Percentiles rank a stretch among this genome's conserved stretches.
phyloP scores from a whole-genome alignment of 2,113 vertebrate species.

The Hippocampus abdominalis region DNA sequence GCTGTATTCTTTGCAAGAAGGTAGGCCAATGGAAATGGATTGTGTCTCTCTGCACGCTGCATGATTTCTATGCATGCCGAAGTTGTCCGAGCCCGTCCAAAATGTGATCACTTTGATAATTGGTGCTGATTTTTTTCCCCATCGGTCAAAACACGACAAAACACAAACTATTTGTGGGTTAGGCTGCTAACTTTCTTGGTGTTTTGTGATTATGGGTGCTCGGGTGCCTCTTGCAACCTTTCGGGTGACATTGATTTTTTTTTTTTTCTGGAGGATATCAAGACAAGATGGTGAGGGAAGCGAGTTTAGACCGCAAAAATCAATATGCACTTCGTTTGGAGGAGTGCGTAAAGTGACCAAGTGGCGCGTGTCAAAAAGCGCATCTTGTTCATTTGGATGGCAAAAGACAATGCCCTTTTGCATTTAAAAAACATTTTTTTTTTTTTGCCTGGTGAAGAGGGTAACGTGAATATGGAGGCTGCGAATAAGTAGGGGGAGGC shows the following conservation, averaged over 20 bases:
- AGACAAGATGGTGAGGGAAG: slow-evolving; percentile 14
- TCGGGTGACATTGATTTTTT: slow-evolving; percentile 32
- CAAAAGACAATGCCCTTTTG: slow-evolving; percentile 59
- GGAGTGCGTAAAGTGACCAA: slow-evolving; percentile 4
- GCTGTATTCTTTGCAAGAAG: slow-evolving; percentile 96
- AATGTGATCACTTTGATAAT: slow-evolving; percentile 2
- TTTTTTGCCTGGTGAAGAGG: slow-evolving; percentile 62
- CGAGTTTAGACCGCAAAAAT: slow-evolving; percentile 7
- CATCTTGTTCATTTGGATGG: slow-evolving; percentile 27
- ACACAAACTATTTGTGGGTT: background rate
- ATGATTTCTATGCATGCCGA: slow-evolving; percentile 19
- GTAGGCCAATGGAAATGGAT: slow-evolving; percentile 65
- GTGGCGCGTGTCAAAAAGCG: background rate
- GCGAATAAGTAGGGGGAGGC: slow-evolving; percentile 52
- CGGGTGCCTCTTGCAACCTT: slow-evolving; percentile 6
- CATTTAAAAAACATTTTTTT: slow-evolving; percentile 62
- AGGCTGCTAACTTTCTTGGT: slow-evolving; percentile 48
- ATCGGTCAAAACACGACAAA: slow-evolving; percentile 22
- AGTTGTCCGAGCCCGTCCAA: slow-evolving; percentile 43
- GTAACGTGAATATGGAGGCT: slow-evolving; percentile 72
- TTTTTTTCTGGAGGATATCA: slow-evolving; percentile 39
- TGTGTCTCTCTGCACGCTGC: slow-evolving; percentile 41
- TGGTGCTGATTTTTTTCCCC: background rate
- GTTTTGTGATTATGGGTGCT: slow-evolving; percentile 23
- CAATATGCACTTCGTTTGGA: slow-evolving; percentile 1